These are phyloP conservation scores for Lasioglossum albipes DNA, from an alignment of 1,140 invertebrate genomes.

Conservation along the genomic window DNA sequence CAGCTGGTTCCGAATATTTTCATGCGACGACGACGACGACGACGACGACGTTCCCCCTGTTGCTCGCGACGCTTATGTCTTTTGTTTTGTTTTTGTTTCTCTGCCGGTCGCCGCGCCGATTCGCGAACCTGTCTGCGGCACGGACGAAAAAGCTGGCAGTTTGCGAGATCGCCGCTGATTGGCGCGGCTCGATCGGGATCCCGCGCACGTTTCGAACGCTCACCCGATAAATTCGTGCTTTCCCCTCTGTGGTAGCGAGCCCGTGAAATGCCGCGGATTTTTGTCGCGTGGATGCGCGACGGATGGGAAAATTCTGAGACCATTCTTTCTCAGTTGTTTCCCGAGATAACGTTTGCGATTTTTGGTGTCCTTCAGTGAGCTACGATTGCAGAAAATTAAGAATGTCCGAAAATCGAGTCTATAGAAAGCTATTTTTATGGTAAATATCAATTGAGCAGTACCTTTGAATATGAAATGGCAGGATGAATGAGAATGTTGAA, in stretches of 20 bases:
- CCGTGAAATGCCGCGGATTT: background rate
- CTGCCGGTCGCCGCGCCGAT: too few species aligned
- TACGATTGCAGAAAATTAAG: too few species aligned
- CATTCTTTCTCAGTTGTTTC: background rate
- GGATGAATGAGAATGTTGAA: too few species aligned
- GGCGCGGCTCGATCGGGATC: background rate
- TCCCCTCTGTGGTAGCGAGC: too few species aligned
- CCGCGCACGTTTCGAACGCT: constrained; percentile 9
- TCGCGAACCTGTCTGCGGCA: background rate
- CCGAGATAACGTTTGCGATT: too few species aligned
- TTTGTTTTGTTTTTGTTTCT: too few species aligned
- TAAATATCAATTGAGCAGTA: too few species aligned
- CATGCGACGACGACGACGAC: constrained; percentile 1
- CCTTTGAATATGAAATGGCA: too few species aligned
- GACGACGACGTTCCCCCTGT: constrained; percentile 5
- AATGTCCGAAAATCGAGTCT: too few species aligned
- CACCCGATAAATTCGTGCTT: background rate
- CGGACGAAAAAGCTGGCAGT: background rate
- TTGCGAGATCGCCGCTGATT: constrained; percentile 14
- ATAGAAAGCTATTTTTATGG: too few species aligned
- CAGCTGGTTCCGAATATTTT: constrained; percentile 28
- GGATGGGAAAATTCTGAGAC: background rate
- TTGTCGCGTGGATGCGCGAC: background rate
- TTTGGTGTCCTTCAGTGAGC: too few species aligned
- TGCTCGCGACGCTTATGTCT: too few species aligned